phyloP scores from a whole-genome alignment of 2,797 vertebrate genomes.

The Halcyon leucocephala region DNA sequence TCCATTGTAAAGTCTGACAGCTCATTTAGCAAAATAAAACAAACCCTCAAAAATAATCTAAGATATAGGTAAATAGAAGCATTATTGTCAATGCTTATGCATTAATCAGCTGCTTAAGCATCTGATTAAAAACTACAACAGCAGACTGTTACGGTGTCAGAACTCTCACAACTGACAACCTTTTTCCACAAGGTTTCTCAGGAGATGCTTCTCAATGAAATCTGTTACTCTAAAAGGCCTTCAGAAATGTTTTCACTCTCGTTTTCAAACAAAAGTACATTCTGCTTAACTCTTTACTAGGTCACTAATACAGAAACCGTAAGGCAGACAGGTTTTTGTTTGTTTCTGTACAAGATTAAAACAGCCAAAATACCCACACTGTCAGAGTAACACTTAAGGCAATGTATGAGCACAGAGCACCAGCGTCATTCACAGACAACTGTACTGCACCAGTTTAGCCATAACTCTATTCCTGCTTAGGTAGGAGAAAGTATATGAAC shows the following conservation, averaged over 20 bases:
- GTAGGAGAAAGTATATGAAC: not conserved
- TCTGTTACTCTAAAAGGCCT: not conserved
- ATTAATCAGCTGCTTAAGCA: not conserved
- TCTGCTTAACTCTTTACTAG: not conserved
- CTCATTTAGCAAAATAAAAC: not conserved
- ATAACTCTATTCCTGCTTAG: not conserved
- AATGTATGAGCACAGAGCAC: not conserved
- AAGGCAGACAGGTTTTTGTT: not conserved
- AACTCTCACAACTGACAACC: not conserved
- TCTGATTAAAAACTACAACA: not conserved
- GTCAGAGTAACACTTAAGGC: not conserved
- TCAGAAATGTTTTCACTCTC: not conserved
- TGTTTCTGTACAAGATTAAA: not conserved
- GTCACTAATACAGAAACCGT: not conserved
- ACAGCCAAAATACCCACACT: not conserved
- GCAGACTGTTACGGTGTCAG: not conserved
- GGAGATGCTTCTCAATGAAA: not conserved
- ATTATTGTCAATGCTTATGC: not conserved
- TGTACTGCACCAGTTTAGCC: not conserved
- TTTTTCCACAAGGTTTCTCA: not conserved
- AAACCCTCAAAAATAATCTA: not conserved
- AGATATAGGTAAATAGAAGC: not conserved
- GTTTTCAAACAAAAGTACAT: not conserved
- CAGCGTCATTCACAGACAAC: not conserved
- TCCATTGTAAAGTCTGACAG: not conserved